Evolutionary conservation across 1,140 invertebrate species (phyloP).

Genomic region (Zeugodacus cucurbitae): DNA sequence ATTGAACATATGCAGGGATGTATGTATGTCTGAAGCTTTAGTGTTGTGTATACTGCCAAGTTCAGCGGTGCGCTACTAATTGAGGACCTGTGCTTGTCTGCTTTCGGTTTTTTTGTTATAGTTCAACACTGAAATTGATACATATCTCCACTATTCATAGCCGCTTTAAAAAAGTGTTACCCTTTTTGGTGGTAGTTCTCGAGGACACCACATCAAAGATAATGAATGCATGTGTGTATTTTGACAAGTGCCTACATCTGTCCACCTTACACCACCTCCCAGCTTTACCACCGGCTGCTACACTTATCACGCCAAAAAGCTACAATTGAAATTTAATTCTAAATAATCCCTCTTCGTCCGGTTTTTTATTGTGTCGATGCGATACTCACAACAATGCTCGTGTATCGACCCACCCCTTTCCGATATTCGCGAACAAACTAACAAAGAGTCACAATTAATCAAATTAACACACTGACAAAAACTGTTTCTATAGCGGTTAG

Average conservation of each 20-base stretch:
- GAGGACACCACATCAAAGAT: not conserved
- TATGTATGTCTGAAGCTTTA: too few relatives aligned
- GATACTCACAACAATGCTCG: not conserved
- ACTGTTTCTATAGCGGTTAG: not conserved
- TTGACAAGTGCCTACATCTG: not conserved
- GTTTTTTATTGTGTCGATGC: not conserved
- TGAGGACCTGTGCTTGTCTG: not conserved
- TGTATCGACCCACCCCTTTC: not conserved
- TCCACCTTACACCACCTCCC: not conserved
- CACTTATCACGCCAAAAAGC: conserved; percentile 15
- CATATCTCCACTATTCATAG: not conserved
- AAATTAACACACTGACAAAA: conserved; percentile 13
- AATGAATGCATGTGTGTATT: not conserved
- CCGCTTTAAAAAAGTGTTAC: not conserved
- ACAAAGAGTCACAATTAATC: not conserved
- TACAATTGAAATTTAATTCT: conserved; percentile 3
- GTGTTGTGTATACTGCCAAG: too few relatives aligned
- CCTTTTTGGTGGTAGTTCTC: not conserved
- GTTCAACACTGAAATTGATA: not conserved
- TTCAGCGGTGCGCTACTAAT: too few relatives aligned
- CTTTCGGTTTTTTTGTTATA: not conserved
- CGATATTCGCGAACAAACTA: not conserved
- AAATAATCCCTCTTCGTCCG: not conserved
- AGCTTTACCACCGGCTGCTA: not conserved
- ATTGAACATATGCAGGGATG: too few relatives aligned